Percentiles rank a stretch among this genome's conserved stretches.
Evolutionary conservation across 2,888 invertebrate species (phyloP).

Genomic region (Phytoseiulus persimilis): DNA sequence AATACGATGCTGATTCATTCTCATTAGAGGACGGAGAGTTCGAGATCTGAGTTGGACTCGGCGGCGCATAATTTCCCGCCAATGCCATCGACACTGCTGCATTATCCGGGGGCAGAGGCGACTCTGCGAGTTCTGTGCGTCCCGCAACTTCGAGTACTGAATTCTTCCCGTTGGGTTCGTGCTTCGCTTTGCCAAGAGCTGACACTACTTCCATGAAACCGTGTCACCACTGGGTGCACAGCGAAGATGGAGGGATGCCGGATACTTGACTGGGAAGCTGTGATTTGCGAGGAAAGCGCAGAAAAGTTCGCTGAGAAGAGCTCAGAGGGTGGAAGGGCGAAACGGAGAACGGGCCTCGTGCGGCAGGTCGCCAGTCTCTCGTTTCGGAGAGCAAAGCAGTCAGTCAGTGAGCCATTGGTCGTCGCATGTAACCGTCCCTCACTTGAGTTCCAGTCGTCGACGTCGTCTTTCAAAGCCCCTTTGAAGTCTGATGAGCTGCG

Average conservation of each 20-base stretch:
- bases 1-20: not conserved
- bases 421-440: not conserved
- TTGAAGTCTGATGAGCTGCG: slow-evolving; percentile 18
- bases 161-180: not conserved
- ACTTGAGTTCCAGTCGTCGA: not conserved
- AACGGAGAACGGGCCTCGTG: no score
- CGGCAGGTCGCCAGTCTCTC: not conserved
- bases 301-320: no score
- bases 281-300: no score
- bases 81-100: not conserved
- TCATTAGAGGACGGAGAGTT: not conserved
- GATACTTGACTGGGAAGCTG: no score
- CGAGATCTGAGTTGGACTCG: not conserved
- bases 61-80: not conserved
- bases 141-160: not conserved
- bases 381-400: not conserved
- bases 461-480: not conserved
- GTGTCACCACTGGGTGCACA: no score
- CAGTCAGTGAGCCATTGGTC: not conserved
- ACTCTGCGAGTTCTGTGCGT: not conserved
- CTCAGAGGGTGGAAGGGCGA: no score
- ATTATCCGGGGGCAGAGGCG: not conserved
- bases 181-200: no score
- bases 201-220: no score
- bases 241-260: no score